Evolutionary conservation across 2,113 vertebrate species (phyloP), one percentile per base, ranked within the genome.

Genomic region (Castor canadensis): DNA sequence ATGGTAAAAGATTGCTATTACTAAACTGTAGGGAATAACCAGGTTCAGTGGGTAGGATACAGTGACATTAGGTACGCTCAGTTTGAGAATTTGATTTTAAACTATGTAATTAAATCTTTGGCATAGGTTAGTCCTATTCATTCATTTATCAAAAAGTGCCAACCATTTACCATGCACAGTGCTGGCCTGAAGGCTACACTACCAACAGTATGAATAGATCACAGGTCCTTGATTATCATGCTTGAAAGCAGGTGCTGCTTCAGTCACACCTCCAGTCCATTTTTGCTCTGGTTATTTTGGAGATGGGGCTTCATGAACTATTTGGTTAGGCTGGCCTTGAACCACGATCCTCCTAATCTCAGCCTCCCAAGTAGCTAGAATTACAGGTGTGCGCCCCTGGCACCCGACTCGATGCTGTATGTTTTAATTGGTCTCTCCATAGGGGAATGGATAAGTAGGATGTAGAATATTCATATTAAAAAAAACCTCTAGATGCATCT

Each of bases 1-100:
- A 40, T 67, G 28, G n/a, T 58, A 60, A 91, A 77, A 79, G 77
- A 85, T 13, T 67, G 4, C 32, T 47, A 20, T 79, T 93, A 62
- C 52, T 67, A 76, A 93, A n/a, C 11, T 13, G 32, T 1, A 81
- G 19, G 47, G 8, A 85, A 67, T 3, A 62, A 45, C 49, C 43
- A 86, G 40, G 43, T 69, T 22, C 17, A 32, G 28, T 60, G 84
- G 30, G 28, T 4, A 56, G 52, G 66, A 81, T 3, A 71, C 26
- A n/a, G 67, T 40, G 43, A 20, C 62, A 45, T 79, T 17, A 11
- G 32, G 38, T 86, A 30, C 38, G 20, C 38, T 75, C 77, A 35
- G 52, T 82, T 73, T 89, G 20, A n/a, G n/a, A 40, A 43, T 58
- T 64, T 73, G 54, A 82, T 87, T 92, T 90, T 88, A 47, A 95